Evolutionary conservation across 2,888 invertebrate species (phyloP), one percentile per base, ranked within the genome.

Genomic region (Caenorhabditis uteleia): DNA sequence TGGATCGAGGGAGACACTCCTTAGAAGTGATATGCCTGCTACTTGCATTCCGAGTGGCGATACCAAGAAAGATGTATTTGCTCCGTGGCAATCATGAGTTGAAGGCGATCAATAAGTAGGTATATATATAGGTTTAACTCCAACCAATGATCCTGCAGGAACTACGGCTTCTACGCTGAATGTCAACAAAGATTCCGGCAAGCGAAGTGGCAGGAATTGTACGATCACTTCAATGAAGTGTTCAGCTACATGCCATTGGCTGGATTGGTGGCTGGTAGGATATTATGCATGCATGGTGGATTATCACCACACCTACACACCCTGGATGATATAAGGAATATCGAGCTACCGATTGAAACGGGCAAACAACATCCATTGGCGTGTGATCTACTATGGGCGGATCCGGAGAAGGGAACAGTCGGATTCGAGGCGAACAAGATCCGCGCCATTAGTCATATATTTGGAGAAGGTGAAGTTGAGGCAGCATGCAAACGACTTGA

Each of bases 61-160:
- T 68, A n/a, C 79, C 79, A 12, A 70, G 60, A n/a, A 73, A 60
- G 29, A 55, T 79, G 49, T 73, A 57, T 44, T 54, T 79, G 8
- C 55, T 79, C 21, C 67, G 79, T 16, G 79, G 79, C 18, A 79
- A 79, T 54, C 79, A 79, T 48, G 79, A 79, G 34, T 49, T 79
- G 40, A 53, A 45, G 36, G 71, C 73, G 12, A 77, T 77, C 55
- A 77, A 77, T 56, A 77, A 69, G 75, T 73, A 20, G 3, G 14
- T 34, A 3, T 47, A 26, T 29, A 29, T 27, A 44, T 25, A 49
- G 54, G 59, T 29, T 60, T 14, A 40, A 60, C 36, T 53, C 33
- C 5, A 20, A 40, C 27, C 3, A 3, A 5, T n/a, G 26, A 33
- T n/a, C n/a, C 54, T 74, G 27, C 48, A 77, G 77, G 43, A 60